Evolutionary conservation across 2,113 vertebrate species (phyloP).

Genomic region (Nestor notabilis): DNA sequence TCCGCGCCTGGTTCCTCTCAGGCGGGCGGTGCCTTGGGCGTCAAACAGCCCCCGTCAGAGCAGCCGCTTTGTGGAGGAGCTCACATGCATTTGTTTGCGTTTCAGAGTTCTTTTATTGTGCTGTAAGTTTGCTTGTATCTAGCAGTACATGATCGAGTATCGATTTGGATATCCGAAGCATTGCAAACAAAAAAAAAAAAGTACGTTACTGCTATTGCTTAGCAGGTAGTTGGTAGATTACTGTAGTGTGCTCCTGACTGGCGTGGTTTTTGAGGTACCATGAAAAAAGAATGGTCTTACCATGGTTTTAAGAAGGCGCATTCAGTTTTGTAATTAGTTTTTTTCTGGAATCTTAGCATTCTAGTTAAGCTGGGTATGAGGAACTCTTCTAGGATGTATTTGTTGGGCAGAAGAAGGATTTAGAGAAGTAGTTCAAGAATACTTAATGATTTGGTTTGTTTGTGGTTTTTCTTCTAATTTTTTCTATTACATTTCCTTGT

Average conservation of each 20-base stretch:
- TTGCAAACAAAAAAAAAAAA: too few relatives aligned
- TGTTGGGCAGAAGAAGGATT: background rate
- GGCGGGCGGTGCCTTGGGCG: background rate
- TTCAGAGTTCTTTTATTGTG: background rate
- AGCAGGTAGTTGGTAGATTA: rapidly evolving
- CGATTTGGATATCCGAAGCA: background rate
- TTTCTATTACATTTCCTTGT: rapidly evolving
- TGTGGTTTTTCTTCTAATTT: background rate
- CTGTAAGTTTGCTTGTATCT: rapidly evolving
- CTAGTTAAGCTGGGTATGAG: background rate
- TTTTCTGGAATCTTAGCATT: background rate
- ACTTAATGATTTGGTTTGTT: background rate
- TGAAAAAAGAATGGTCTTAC: background rate
- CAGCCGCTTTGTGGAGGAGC: rapidly evolving
- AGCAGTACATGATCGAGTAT: rapidly evolving
- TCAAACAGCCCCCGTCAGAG: rapidly evolving
- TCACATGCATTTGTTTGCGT: rapidly evolving
- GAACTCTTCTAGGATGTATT: background rate
- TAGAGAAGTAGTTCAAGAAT: background rate
- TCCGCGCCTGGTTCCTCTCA: rapidly evolving
- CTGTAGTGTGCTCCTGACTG: background rate
- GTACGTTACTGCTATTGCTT: rapidly evolving
- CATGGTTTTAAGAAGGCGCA: rapidly evolving
- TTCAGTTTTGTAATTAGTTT: background rate
- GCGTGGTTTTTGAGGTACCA: rapidly evolving